Evolutionary conservation across 92 coral and sea anemone species (phyloP).

Genomic region (Palythoa caribaeorum): DNA sequence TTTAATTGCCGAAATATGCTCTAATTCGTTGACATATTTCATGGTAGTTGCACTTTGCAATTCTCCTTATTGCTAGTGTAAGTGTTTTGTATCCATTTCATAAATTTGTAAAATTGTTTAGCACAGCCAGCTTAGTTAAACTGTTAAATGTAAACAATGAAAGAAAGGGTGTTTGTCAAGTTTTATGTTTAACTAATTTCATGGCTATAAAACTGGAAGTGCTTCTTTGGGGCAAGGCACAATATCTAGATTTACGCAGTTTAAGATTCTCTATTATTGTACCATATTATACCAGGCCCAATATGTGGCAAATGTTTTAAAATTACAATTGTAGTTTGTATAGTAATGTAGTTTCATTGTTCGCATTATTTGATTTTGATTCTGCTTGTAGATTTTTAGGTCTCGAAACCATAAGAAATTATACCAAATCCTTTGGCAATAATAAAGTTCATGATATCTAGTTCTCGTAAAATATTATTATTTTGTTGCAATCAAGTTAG

Average conservation of each 20-base stretch:
- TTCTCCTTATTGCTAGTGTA: neutral
- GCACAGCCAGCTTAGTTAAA: neutral
- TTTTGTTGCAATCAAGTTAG: too few relatives aligned
- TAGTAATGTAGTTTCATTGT: neutral
- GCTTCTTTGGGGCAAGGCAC: slow-evolving; percentile 1
- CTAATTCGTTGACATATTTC: slow-evolving; percentile 16
- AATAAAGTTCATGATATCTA: too few relatives aligned
- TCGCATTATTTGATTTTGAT: neutral
- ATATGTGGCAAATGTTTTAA: neutral
- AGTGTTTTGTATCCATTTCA: neutral
- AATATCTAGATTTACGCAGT: neutral
- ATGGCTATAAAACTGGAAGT: neutral
- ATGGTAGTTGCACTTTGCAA: slow-evolving; percentile 16
- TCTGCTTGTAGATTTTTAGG: neutral
- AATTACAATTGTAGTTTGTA: neutral
- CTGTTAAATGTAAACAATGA: neutral
- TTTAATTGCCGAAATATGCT: neutral
- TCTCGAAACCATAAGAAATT: too few relatives aligned
- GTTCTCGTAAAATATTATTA: too few relatives aligned
- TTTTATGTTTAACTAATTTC: neutral
- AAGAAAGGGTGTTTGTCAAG: neutral
- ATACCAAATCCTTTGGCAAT: too few relatives aligned
- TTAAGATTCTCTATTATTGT: neutral
- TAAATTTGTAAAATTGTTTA: neutral
- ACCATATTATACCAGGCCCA: slow-evolving; percentile 5